Evolutionary conservation across 2,113 vertebrate species (phyloP).

Genomic region (Paradoxurus hermaphroditus): DNA sequence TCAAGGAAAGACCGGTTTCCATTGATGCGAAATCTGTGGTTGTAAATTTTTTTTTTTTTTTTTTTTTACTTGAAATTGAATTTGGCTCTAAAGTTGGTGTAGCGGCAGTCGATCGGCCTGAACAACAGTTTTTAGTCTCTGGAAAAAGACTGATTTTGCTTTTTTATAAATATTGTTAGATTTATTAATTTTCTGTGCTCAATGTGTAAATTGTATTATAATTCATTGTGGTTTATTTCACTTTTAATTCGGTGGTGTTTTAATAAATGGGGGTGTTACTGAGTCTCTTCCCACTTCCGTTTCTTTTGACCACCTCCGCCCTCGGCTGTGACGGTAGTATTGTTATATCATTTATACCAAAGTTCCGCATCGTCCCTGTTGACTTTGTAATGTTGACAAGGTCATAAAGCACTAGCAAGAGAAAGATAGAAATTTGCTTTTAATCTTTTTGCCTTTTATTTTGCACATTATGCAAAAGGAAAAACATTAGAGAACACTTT

Average conservation of each 20-base stretch:
- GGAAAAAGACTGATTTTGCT: conserved; percentile 83
- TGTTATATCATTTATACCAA: conserved; percentile 90
- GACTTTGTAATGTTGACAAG: conserved; percentile 81
- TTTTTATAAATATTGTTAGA: conserved; percentile 82
- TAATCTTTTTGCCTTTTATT: conserved; percentile 92
- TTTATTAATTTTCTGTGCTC: conserved; percentile 85
- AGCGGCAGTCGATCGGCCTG: conserved; percentile 82
- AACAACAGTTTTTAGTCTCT: conserved; percentile 87
- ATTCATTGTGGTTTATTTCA: conserved; percentile 85
- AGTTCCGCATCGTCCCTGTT: conserved; percentile 88
- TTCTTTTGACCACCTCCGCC: conserved; percentile 67
- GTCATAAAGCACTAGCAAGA: conserved; percentile 89
- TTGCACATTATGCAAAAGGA: conserved; percentile 93
- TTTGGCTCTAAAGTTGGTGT: conserved; percentile 85
- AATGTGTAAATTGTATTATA: conserved; percentile 86
- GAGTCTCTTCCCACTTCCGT: conserved; percentile 76
- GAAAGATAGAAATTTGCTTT: conserved; percentile 86
- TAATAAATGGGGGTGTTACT: conserved; percentile 83
- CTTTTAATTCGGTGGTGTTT: conserved; percentile 83
- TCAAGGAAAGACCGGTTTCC: conserved; percentile 86
- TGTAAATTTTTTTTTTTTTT: conserved; percentile 80
- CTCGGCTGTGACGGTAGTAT: conserved; percentile 82
- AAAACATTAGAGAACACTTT: conserved; percentile 82
- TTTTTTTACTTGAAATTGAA: conserved; percentile 84
- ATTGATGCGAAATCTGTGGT: conserved; percentile 86